Conservation (phyloP, 2,113 vertebrate genomes). For the Solea solea region DNA sequence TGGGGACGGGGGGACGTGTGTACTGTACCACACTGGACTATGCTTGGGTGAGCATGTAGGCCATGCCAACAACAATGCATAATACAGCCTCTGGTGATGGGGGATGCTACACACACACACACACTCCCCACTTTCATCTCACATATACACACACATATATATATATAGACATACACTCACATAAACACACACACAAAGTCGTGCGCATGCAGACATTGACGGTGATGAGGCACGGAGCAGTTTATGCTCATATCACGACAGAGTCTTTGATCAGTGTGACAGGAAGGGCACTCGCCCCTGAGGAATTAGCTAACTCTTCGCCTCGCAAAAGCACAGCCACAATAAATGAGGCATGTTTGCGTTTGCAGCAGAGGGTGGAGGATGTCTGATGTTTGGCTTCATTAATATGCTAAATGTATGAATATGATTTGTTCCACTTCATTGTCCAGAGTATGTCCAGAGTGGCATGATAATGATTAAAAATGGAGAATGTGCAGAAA, state of each 20-base stretch:
- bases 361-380: slow-evolving; percentile 51
- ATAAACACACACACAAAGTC: slow-evolving; percentile 34
- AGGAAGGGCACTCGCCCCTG: slow-evolving; percentile 75
- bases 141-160: slow-evolving; percentile 23
- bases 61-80: slow-evolving; percentile 83
- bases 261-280: slow-evolving; percentile 78
- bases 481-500: slow-evolving; percentile 54
- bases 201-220: slow-evolving; percentile 69
- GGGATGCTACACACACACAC: slow-evolving; percentile 65
- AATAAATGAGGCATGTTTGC: slow-evolving; percentile 61
- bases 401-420: slow-evolving; percentile 78
- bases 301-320: slow-evolving; percentile 77
- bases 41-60: slow-evolving; percentile 84
- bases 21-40: slow-evolving; percentile 78
- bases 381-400: slow-evolving; percentile 70
- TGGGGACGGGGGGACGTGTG: slow-evolving; percentile 73
- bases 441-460: slow-evolving; percentile 66
- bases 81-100: slow-evolving; percentile 80
- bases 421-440: slow-evolving; percentile 75
- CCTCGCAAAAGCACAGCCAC: slow-evolving; percentile 75
- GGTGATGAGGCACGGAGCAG: slow-evolving; percentile 72
- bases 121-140: slow-evolving; percentile 52
- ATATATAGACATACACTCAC: slow-evolving; percentile 15
- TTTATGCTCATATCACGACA: slow-evolving; percentile 78
- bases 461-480: slow-evolving; percentile 54